Evolutionary conservation across 1,140 invertebrate species (phyloP), one percentile per base, ranked within the genome.

Genomic region (Zaprionus africanus): DNA sequence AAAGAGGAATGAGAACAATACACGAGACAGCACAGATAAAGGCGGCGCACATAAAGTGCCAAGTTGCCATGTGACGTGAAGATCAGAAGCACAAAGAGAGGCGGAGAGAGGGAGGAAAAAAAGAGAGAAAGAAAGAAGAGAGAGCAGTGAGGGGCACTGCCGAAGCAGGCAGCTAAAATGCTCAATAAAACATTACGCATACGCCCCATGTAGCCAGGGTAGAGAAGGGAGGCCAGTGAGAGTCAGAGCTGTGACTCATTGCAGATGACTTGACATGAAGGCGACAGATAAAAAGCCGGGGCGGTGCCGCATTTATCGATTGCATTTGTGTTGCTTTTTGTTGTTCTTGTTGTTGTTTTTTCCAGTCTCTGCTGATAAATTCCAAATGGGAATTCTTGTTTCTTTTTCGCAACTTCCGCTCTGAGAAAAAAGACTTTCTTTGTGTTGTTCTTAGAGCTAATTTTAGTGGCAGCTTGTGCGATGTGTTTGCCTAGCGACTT

Each of bases 161-260:
- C 68, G 75, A 53, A 64, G 65, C 65, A 78, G 62, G 70, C 66
- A 69, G 31, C 31, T 34, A 34, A 12, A 62, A 22, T 38, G 82
- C 60, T 72, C 43, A 68, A 17, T 58, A 62, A 22, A 51, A 80
- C 34, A 87, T 86, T 80, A 87, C 77, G 79, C 77, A 86, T 83
- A 80, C 83, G 84, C 54, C 77, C 34, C 38, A 34, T 76, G 49
- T 38, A 54, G 36, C 49, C 13, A 28, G 1, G 1, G n/a, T 1
- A 17, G 41, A 4, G 41, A 7, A 6, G 7, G 5, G n/a, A 46
- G 41, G 13, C 38, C 38, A 38, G 36, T 13, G 5, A 12, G 34
- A 36, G 36, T 15, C 4, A 15, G 36, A 38, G 38, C 28, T 26
- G 46, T 86, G 83, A 86, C 36, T 86, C 82, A 86, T 68, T 17